Base-by-base conservation (phyloP, 2,888 invertebrate species). In the Metopia argyrocephala region DNA sequence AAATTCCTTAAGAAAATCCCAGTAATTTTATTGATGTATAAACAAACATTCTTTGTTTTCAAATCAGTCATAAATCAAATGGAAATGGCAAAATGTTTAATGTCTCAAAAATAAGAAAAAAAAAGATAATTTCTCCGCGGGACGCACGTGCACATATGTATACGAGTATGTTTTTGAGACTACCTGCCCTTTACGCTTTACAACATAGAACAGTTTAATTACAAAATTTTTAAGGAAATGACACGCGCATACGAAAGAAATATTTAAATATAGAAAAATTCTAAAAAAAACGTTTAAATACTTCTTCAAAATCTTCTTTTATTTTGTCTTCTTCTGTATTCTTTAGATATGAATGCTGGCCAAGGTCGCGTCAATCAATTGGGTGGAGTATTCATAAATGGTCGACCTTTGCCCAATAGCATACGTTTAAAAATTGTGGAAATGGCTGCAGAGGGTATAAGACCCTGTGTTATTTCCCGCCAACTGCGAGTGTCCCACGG, bases 361-460 rank as follows among this genome's bases (percentile, higher is more conserved):
- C 97, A 98, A 92, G 98, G 98, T 74, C 94, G 98, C 64, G 96
- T 98, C 64, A 98, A 98, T 91, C 98, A 98, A 91, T 92, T 98
- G 68, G 98, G 98, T 21, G 98, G 98, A 27, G 94, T 98, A 38
- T 98, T 98, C 91, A 98, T 98, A 91, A 99, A 99, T 91, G 98
- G 99, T 0, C 93, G 98, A 15, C 98, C 98, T 0, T 92, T 99
- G 81, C 98, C 98, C 12, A 97, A 97, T 91, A 96, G 96, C 90
- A 96, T 97, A 85, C 94, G 99, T 25, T 92, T 97, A 85, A 97
- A 97, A 92, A 98, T 99, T 84, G 97, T 99, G 23, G 97, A 98
- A 91, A 94, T 98, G 95, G 98, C 98, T 0, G 96, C 97, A 5
- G 95, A 96, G 31, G 98, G 98, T 15, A 95, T 98, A 12, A 93